Conservation (phyloP, 2,888 invertebrate genomes). For the Luperina testacea region DNA sequence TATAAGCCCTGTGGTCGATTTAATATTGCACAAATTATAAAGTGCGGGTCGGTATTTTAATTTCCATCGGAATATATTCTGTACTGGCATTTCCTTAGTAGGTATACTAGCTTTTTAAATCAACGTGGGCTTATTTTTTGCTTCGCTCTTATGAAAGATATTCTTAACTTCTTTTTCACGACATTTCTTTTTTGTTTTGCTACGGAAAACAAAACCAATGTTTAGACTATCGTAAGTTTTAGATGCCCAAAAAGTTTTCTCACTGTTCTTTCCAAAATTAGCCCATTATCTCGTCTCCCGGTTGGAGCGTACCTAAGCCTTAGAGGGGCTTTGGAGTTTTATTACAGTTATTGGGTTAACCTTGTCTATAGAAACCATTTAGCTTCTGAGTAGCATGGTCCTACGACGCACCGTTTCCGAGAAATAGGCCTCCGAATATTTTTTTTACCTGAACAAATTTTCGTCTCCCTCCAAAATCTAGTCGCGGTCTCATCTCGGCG, state of each 20-base stretch:
- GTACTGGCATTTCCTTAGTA: constrained; percentile 30
- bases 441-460: background rate
- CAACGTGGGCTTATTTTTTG: background rate
- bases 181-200: background rate
- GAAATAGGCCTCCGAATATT: background rate
- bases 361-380: background rate
- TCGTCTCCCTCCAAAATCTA: background rate
- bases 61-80: constrained; percentile 47
- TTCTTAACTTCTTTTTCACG: background rate
- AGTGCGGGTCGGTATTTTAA: constrained; percentile 53
- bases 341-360: background rate
- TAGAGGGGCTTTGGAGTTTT: background rate
- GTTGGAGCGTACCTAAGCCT: background rate
- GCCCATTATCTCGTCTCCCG: background rate
- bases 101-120: constrained; percentile 14
- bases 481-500: too few relatives aligned
- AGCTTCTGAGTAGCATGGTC: background rate
- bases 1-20: constrained; percentile 51
- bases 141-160: background rate
- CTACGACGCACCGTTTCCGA: background rate
- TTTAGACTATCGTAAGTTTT: background rate
- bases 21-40: constrained; percentile 63
- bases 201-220: background rate
- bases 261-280: background rate
- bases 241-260: rapidly evolving